Percentiles rank a stretch among this genome's conserved stretches.
Conservation (phyloP, 1,140 invertebrate genomes). For the Radopholus similis region DNA sequence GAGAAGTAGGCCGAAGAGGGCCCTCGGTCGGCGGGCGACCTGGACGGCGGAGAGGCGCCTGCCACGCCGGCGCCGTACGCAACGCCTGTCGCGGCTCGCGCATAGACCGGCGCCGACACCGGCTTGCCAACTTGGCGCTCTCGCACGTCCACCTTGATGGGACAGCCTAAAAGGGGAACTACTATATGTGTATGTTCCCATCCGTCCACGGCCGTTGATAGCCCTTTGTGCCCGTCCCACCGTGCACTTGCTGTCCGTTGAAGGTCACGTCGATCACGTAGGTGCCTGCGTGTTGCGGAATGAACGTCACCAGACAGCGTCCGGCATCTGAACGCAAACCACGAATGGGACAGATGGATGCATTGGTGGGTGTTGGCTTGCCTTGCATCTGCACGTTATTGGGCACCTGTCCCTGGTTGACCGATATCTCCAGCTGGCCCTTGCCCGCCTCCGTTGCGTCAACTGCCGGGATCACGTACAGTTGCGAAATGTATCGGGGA, state of each 20-base stretch:
- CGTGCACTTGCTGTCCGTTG: conserved; percentile 86
- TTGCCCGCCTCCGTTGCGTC: conserved; percentile 91
- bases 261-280: conserved; percentile 91
- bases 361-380: no score
- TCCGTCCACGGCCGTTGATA: not conserved
- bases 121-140: conserved; percentile 57
- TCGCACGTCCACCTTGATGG: conserved; percentile 55
- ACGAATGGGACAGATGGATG: no score
- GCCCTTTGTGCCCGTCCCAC: conserved; percentile 62
- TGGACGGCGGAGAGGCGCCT: conserved; percentile 20
- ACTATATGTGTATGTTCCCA: not conserved
- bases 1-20: conserved; percentile 48
- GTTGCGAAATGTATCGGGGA: conserved; percentile 52
- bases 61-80: conserved; percentile 10
- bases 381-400: conserved; percentile 88
- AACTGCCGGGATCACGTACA: conserved; percentile 68
- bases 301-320: conserved; percentile 87
- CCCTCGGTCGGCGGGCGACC: conserved; percentile 25
- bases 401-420: conserved; percentile 93
- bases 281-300: conserved; percentile 73
- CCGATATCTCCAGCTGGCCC: conserved; percentile 92
- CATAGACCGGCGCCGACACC: conserved; percentile 45
- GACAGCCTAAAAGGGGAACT: conserved; percentile 47
- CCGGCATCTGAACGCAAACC: conserved; percentile 80
- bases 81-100: conserved; percentile 9